Evolutionary conservation across 1,140 invertebrate genomes (phyloP).

Genomic region (Archegozetes longisetosus): DNA sequence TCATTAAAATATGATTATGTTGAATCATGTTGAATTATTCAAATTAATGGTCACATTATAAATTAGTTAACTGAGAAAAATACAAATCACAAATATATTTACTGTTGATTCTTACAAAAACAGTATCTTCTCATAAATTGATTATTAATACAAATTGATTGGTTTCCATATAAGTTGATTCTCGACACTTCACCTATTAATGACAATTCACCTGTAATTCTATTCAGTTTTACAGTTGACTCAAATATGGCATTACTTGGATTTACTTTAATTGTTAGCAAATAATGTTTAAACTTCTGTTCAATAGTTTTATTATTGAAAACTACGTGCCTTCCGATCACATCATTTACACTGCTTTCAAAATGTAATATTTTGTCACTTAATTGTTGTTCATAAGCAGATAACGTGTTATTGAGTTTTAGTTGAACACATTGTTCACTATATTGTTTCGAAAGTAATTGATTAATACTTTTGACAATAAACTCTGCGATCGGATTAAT

Average conservation of each 20-base stretch:
- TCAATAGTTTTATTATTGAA: neutral
- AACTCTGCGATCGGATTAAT: conserved; percentile 7
- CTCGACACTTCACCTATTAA: conserved; percentile 62
- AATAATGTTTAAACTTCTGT: conserved; percentile 36
- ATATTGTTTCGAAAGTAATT: neutral
- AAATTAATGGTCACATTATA: no score
- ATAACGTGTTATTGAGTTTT: neutral
- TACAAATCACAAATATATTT: no score
- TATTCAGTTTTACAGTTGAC: conserved; percentile 40
- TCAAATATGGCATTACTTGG: conserved; percentile 59
- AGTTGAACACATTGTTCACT: neutral
- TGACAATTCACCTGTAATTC: conserved; percentile 36
- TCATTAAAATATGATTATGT: no score
- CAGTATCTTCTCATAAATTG: conserved; percentile 50
- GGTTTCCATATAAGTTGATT: conserved; percentile 64
- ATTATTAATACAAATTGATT: conserved; percentile 56
- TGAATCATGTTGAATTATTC: no score
- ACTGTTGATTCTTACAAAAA: no score
- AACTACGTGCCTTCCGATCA: conserved; percentile 29
- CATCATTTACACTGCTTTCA: conserved; percentile 34
- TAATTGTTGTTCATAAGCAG: neutral
- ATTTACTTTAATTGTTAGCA: conserved; percentile 42
- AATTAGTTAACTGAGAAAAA: no score
- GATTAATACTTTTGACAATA: conserved; percentile 18
- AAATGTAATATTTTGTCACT: conserved; percentile 30